phyloP scores from a whole-genome alignment of 1,140 invertebrate genomes.

The Campoletis sonorensis region DNA sequence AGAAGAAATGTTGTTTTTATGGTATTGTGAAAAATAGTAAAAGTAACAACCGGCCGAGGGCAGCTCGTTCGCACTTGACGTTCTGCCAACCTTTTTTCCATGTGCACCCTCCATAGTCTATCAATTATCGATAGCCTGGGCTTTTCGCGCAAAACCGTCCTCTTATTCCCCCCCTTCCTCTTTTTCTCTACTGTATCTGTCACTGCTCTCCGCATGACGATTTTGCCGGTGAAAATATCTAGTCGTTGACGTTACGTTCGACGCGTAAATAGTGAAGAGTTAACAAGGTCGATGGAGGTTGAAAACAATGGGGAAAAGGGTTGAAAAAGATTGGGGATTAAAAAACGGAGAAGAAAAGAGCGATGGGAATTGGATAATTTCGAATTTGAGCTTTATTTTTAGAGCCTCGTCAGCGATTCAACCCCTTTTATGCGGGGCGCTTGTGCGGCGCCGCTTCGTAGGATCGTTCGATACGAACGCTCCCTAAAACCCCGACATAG shows the following conservation, averaged over 20 bases:
- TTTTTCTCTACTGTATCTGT: background rate
- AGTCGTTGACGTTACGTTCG: background rate
- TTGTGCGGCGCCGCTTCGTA: constrained; percentile 18
- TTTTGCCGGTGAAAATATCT: background rate
- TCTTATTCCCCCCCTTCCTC: background rate
- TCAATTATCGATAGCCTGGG: constrained; percentile 26
- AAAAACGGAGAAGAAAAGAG: background rate
- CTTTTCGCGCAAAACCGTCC: constrained; percentile 51
- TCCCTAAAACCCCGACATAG: constrained; percentile 52
- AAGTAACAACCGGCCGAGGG: constrained; percentile 64
- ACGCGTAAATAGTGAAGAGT: background rate
- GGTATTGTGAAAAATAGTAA: constrained; percentile 59
- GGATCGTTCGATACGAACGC: constrained; percentile 46
- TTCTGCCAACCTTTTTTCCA: constrained; percentile 42
- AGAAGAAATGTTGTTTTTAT: constrained; percentile 36
- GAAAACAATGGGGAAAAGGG: background rate
- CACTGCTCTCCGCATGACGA: background rate
- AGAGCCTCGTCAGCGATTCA: constrained; percentile 11
- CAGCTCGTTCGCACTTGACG: constrained; percentile 62
- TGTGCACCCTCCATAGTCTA: background rate
- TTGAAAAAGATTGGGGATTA: too few species aligned
- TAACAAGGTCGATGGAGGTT: too few species aligned
- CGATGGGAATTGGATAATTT: constrained; percentile 12
- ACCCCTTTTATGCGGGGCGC: constrained; percentile 36
- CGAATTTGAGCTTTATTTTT: constrained; percentile 19